Evolutionary conservation across 2,797 vertebrate genomes (phyloP).

Genomic region (Catamblyrhynchus diadema): DNA sequence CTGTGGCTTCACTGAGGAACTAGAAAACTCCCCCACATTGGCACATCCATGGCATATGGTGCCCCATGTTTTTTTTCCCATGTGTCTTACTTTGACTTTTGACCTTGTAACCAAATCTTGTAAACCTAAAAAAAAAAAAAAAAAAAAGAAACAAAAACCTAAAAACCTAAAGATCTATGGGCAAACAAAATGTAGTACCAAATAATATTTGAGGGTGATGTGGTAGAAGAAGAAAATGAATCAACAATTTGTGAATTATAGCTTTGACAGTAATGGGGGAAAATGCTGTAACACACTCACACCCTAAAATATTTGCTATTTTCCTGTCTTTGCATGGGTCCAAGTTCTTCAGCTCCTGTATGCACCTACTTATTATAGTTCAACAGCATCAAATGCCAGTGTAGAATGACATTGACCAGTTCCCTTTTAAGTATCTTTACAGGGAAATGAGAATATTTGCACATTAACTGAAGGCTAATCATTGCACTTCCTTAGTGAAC

Average conservation of each 20-base stretch:
- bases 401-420: slow-evolving; percentile 50
- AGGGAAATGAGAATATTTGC: slow-evolving; percentile 73
- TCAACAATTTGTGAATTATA: slow-evolving; percentile 70
- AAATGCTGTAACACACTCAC: slow-evolving; percentile 49
- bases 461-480: slow-evolving; percentile 70
- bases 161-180: neutral
- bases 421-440: slow-evolving; percentile 65
- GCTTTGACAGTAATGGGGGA: slow-evolving; percentile 43
- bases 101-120: slow-evolving; percentile 31
- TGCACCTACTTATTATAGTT: slow-evolving; percentile 5
- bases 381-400: slow-evolving; percentile 28
- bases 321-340: neutral
- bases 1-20: slow-evolving; percentile 28
- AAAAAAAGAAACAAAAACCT: neutral
- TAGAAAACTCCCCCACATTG: slow-evolving; percentile 32
- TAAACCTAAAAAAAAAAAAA: neutral
- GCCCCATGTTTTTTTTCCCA: neutral
- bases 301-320: slow-evolving; percentile 58
- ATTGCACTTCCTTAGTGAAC: slow-evolving; percentile 71
- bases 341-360: slow-evolving; percentile 42
- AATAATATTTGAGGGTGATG: slow-evolving; percentile 67
- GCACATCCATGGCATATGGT: neutral
- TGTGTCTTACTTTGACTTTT: slow-evolving; percentile 59
- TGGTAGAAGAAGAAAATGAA: slow-evolving; percentile 65
- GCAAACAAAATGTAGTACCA: slow-evolving; percentile 65